A percentile compares a stretch with the other conserved stretches of the same genome.
Evolutionary conservation across 2,888 invertebrate genomes (phyloP).

Genomic region (Malthinus seriepunctatus): DNA sequence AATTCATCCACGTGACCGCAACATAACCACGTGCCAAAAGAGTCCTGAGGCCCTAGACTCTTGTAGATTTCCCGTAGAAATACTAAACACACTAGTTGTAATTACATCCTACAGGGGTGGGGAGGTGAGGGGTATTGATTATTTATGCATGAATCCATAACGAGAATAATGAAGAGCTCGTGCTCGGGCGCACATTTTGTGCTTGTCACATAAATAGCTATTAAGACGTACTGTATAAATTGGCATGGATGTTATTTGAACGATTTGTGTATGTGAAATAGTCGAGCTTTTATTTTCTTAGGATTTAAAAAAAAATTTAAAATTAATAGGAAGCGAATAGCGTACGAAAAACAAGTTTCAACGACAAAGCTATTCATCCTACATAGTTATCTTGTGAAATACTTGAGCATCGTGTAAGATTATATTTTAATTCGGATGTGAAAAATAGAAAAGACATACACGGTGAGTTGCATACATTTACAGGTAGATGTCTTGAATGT

Average conservation of each 20-base stretch:
- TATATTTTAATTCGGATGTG: conserved; percentile 40
- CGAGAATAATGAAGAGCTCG: too few species aligned
- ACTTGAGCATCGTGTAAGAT: conserved; percentile 36
- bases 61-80: too few species aligned
- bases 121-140: too few species aligned
- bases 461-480: conserved; percentile 36
- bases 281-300: conserved; percentile 5
- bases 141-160: too few species aligned
- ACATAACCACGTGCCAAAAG: too few species aligned
- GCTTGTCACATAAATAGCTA: too few species aligned
- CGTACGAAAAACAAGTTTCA: conserved; percentile 18
- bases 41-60: too few species aligned
- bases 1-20: too few species aligned
- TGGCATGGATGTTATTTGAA: conserved; percentile 10
- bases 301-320: conserved; percentile 1
- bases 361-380: conserved; percentile 29
- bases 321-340: conserved; percentile 26
- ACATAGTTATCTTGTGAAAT: conserved; percentile 25
- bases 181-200: too few species aligned
- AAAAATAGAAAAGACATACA: conserved; percentile 38
- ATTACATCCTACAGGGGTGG: too few species aligned
- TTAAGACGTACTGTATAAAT: not conserved
- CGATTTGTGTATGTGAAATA: conserved; percentile 23
- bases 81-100: too few species aligned
- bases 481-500: conserved; percentile 30